phyloP scores from a whole-genome alignment of 2,888 invertebrate species.

The Parthenolecanium corni region DNA sequence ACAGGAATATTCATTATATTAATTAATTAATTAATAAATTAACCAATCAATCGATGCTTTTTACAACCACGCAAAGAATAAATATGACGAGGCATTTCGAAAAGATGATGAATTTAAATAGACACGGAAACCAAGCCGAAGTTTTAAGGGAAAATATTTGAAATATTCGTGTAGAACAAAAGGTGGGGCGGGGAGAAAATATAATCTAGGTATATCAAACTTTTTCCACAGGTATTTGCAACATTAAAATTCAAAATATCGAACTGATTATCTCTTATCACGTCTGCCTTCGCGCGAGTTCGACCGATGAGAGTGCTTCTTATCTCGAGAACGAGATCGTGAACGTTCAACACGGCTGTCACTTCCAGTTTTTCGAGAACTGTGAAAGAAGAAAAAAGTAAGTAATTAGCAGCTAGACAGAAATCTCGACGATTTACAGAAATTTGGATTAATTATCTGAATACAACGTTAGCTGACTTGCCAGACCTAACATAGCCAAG shows the following conservation, averaged over 20 bases:
- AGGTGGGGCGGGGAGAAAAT: background rate
- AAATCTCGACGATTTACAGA: no score
- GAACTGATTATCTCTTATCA: conserved; percentile 13
- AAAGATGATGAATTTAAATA: background rate
- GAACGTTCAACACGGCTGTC: conserved; percentile 7
- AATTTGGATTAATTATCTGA: no score
- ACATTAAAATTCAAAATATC: background rate
- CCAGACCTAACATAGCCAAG: no score
- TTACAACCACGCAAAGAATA: no score
- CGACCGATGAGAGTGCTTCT: conserved; percentile 4
- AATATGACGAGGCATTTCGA: no score
- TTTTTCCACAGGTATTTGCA: background rate
- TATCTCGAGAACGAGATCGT: conserved; percentile 13
- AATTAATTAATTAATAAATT: no score
- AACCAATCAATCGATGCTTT: no score
- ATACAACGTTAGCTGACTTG: no score
- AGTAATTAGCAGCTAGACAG: no score
- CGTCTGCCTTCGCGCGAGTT: conserved; percentile 12
- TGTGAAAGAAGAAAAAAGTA: no score
- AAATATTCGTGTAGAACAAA: background rate
- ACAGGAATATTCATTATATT: no score
- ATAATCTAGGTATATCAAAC: background rate
- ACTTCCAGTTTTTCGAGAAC: conserved; percentile 9
- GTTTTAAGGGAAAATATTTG: background rate
- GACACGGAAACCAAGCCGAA: background rate